phyloP scores from a whole-genome alignment of 1,140 invertebrate species.

The Drosophila pallidifrons region DNA sequence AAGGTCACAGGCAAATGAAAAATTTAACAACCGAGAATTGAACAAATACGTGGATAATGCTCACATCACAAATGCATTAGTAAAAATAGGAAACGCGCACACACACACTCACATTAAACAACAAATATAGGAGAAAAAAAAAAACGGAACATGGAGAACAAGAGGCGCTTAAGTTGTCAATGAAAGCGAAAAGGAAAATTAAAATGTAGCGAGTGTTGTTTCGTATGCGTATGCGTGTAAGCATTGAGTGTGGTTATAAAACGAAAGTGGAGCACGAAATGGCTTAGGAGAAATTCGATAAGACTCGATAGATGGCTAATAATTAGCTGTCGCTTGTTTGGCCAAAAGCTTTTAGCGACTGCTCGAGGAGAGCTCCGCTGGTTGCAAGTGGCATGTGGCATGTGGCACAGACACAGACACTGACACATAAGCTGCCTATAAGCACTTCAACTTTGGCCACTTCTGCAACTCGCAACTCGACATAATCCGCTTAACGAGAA shows the following conservation, averaged over 20 bases:
- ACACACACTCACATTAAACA: not conserved
- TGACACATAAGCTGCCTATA: constrained; percentile 31
- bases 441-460: constrained; percentile 40
- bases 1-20: too few relatives aligned
- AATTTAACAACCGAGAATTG: not conserved
- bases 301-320: constrained; percentile 11
- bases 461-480: constrained; percentile 41
- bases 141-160: not conserved
- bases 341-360: constrained; percentile 3
- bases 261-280: constrained; percentile 15
- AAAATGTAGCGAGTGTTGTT: not conserved
- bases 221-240: too few relatives aligned
- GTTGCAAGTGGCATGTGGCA: constrained; percentile 12
- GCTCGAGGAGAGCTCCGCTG: too few relatives aligned
- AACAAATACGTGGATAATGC: not conserved
- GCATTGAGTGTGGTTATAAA: constrained; percentile 8
- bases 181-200: constrained; percentile 7
- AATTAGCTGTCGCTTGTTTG: constrained; percentile 11
- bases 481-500: constrained; percentile 46
- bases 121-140: not conserved
- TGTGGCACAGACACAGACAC: not conserved
- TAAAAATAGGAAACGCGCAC: not conserved
- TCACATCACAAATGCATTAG: not conserved
- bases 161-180: constrained; percentile 3
- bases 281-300: constrained; percentile 10